Percentiles rank a stretch among this genome's conserved stretches.
Evolutionary conservation across 2,888 invertebrate species (phyloP).

Genomic region (Xestia sexstrigata): DNA sequence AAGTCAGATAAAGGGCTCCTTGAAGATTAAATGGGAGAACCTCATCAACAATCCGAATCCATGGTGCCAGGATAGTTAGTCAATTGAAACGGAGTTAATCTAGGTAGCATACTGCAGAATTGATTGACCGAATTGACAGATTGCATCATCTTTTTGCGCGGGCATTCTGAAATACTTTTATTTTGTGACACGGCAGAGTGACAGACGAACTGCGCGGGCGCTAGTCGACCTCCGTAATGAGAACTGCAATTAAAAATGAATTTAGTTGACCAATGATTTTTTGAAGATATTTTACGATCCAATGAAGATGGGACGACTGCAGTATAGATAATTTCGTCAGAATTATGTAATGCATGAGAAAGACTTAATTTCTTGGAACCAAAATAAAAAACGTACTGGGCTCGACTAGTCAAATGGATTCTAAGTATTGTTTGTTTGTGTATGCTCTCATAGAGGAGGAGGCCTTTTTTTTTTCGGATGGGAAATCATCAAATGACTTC

Average conservation of each 20-base stretch:
- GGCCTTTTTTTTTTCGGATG: too few relatives aligned
- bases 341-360: neutral
- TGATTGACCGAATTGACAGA: neutral
- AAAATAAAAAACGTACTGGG: neutral
- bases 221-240: slow-evolving; percentile 23
- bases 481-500: too few relatives aligned
- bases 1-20: neutral
- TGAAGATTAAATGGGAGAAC: neutral
- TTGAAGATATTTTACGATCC: neutral
- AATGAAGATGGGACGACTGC: neutral
- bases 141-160: neutral
- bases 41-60: neutral
- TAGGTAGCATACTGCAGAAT: neutral
- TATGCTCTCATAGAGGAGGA: neutral
- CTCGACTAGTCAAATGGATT: neutral
- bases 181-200: neutral
- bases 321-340: neutral
- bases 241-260: slow-evolving; percentile 34
- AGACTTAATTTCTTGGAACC: neutral
- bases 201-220: slow-evolving; percentile 1
- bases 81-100: neutral
- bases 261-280: neutral
- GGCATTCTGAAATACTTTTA: slow-evolving; percentile 19
- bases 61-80: neutral
- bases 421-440: neutral